Base-by-base conservation (phyloP, 2,797 vertebrate species). In the Anabas testudineus region DNA sequence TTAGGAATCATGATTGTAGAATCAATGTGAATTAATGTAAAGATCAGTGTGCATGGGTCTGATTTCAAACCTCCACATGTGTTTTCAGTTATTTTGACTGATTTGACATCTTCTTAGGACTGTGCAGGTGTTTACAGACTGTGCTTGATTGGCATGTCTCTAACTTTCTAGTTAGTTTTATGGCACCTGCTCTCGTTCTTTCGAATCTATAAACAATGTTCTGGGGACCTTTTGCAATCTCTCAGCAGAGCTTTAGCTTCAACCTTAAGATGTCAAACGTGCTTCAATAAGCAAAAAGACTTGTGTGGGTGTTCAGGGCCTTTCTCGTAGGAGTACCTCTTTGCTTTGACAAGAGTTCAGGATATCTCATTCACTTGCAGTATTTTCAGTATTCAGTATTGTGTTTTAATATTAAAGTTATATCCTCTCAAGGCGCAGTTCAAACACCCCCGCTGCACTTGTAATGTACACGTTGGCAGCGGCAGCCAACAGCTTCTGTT, bases 371-470 rank as follows among this genome's bases (percentile, higher is more conserved):
- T 69, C 26, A 15, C 42, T 37, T 16, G 1, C 16, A 6, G 37
- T 39, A 36, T 57, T 66, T 45, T 52, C 45, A 45, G 52, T 3
- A 15, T 53, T 47, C 45, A 45, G 47, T 3, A 15, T 19, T 58
- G 46, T 24, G 43, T 73, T 67, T 76, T 47, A 62, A 76, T 78
- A 71, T 66, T 67, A 30, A 79, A 68, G 59, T 76, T 71, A 3
- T 67, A 67, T 70, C 42, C 75, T 81, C 73, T 51, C 45, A 51
- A 46, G 80, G 4, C 41, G 0, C 65, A 68, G 47, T 71, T 81
- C 77, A 81, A 78, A 84, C 72, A 71, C 60, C 56, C 65, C 47
- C 42, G 7, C 71, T 34, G 3, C 62, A 34, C 68, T 69, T 73
- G 42, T 70, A 59, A 74, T 67, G 70, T 52, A 43, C 55, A 52